Evolutionary conservation across 2,888 invertebrate genomes (phyloP).

Genomic region (Erynnis tages): DNA sequence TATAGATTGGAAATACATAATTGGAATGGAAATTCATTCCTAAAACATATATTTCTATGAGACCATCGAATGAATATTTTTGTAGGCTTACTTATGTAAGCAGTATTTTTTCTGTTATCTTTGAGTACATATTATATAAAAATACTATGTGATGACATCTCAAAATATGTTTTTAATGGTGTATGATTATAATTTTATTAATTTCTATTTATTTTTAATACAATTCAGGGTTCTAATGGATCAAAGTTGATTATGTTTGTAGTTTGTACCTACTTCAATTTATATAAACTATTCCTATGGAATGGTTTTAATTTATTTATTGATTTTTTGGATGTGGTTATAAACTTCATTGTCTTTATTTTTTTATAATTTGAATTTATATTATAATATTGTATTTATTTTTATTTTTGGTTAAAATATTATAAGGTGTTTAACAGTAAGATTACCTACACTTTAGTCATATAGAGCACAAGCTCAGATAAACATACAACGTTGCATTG

Average conservation of each 20-base stretch:
- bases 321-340: conserved; percentile 1
- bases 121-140: conserved; percentile 1
- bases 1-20: no score
- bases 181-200: conserved; percentile 4
- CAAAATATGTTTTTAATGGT: conserved; percentile 5
- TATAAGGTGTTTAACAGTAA: no score
- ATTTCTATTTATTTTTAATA: conserved; percentile 7
- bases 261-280: neutral
- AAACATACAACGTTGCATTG: conserved; percentile 2
- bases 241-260: conserved; percentile 1
- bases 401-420: no score
- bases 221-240: neutral
- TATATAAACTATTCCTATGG: no score
- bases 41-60: no score
- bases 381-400: no score
- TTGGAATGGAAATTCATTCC: no score
- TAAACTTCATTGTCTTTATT: neutral
- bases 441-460: neutral
- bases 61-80: conserved; percentile 46
- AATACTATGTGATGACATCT: conserved; percentile 18
- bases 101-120: conserved; percentile 38
- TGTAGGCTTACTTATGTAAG: conserved; percentile 41
- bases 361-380: neutral
- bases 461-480: neutral
- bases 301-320: conserved; percentile 1